phyloP scores from a whole-genome alignment of 2,113 vertebrate species.

The Tragelaphus scriptus region DNA sequence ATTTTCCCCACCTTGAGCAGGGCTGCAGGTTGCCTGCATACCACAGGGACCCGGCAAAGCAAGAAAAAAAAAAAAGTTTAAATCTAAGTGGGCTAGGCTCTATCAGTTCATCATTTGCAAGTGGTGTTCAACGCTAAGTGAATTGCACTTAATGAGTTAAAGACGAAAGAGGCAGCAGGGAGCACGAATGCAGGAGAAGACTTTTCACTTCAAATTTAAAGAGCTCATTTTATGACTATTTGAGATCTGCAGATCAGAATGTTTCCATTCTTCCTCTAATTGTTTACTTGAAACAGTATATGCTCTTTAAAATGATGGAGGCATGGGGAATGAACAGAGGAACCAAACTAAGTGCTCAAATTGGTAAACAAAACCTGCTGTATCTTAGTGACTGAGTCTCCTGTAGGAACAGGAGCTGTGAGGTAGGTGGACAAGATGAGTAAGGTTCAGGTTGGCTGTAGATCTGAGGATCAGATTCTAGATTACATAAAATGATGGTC shows the following conservation, averaged over 20 bases:
- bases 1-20: not conserved
- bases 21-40: not conserved
- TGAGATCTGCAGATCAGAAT: conserved; percentile 21
- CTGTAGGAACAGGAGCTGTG: not conserved
- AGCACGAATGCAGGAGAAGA: not conserved
- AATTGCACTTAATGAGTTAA: conserved; percentile 63
- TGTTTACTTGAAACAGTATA: conserved; percentile 50
- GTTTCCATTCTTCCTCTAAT: conserved; percentile 1
- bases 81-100: conserved; percentile 14
- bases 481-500: not conserved
- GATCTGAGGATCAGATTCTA: not conserved
- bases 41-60: not conserved
- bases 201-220: conserved; percentile 53
- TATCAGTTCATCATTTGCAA: conserved; percentile 40
- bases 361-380: not conserved
- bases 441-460: not conserved
- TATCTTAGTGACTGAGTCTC: not conserved
- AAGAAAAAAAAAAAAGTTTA: not conserved
- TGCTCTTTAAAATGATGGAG: not conserved
- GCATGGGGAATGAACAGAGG: not conserved
- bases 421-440: not conserved
- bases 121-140: conserved; percentile 30
- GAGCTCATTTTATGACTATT: conserved; percentile 37
- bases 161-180: conserved; percentile 45
- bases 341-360: not conserved